These are phyloP conservation scores for Ranitomeya imitator DNA, from an alignment of 2,113 vertebrate genomes.

Conservation along the genomic window DNA sequence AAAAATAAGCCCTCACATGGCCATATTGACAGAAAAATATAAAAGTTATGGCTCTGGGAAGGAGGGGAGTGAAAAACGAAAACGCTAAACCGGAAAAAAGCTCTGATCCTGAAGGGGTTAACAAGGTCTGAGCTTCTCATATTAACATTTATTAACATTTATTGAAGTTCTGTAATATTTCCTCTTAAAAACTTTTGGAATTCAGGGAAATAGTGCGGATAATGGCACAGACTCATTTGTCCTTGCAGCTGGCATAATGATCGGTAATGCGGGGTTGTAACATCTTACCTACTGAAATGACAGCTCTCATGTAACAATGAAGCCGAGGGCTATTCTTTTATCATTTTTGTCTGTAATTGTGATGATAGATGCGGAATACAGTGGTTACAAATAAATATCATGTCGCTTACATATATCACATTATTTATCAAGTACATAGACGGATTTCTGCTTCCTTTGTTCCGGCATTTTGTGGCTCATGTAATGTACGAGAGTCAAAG, in stretches of 20 bases:
- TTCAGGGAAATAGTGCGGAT: neutral
- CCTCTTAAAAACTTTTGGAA: neutral
- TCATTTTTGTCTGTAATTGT: neutral
- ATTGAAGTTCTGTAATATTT: neutral
- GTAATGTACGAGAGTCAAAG: neutral
- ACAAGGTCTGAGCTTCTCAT: neutral
- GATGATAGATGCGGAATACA: neutral
- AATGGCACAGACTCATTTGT: neutral
- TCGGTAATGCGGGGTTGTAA: neutral
- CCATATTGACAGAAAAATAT: too few relatives aligned
- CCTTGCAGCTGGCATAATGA: neutral
- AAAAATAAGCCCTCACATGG: too few relatives aligned
- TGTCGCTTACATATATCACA: neutral
- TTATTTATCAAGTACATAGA: neutral
- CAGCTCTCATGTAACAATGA: neutral
- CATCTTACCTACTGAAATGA: neutral
- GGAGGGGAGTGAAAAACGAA: too few relatives aligned
- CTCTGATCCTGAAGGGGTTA: neutral
- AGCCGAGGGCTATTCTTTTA: neutral
- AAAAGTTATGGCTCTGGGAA: too few relatives aligned
- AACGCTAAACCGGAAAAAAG: too few relatives aligned
- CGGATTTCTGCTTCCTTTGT: neutral
- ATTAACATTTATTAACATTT: neutral
- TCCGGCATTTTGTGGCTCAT: neutral
- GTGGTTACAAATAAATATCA: neutral